Conservation (phyloP, 2,888 invertebrate species). For the Mythimna albipuncta region DNA sequence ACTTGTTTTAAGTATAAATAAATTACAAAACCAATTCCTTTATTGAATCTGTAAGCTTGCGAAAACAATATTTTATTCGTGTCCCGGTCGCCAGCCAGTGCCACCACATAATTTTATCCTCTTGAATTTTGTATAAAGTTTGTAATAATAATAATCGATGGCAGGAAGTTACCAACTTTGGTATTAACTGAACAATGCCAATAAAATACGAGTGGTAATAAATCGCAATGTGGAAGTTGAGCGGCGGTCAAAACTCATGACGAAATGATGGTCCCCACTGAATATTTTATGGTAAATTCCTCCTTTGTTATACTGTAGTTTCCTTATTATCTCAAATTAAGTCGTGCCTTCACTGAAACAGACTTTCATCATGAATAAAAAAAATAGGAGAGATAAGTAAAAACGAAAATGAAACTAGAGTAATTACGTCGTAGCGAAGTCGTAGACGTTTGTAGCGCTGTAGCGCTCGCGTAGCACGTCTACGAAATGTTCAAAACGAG, state of each 20-base stretch:
- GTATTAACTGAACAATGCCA: constrained; percentile 74
- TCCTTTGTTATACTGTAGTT: constrained; percentile 37
- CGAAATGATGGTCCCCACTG: constrained; percentile 26
- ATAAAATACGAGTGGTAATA: constrained; percentile 71
- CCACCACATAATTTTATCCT: constrained; percentile 75
- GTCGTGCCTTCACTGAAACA: constrained; percentile 31
- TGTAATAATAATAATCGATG: constrained; percentile 78
- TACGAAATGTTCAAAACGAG: constrained; percentile 51
- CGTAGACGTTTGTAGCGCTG: constrained; percentile 59
- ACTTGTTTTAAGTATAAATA: constrained; percentile 67
- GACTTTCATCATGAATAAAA: constrained; percentile 42
- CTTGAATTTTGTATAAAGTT: constrained; percentile 73
- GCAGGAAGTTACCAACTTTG: constrained; percentile 74
- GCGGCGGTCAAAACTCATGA: constrained; percentile 45
- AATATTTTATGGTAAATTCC: constrained; percentile 48
- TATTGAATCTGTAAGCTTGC: constrained; percentile 73
- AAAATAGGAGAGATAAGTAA: constrained; percentile 43
- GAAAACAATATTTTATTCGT: constrained; percentile 75
- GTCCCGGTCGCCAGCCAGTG: constrained; percentile 60
- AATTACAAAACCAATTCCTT: constrained; percentile 74
- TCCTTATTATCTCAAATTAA: constrained; percentile 45
- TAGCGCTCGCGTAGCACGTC: constrained; percentile 59
- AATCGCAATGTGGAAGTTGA: constrained; percentile 54
- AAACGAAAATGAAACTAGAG: constrained; percentile 60
- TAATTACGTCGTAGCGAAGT: constrained; percentile 60